Evolutionary conservation across 2,113 vertebrate genomes (phyloP), one percentile per base, ranked within the genome.

Genomic region (Notarius quadriscutis): DNA sequence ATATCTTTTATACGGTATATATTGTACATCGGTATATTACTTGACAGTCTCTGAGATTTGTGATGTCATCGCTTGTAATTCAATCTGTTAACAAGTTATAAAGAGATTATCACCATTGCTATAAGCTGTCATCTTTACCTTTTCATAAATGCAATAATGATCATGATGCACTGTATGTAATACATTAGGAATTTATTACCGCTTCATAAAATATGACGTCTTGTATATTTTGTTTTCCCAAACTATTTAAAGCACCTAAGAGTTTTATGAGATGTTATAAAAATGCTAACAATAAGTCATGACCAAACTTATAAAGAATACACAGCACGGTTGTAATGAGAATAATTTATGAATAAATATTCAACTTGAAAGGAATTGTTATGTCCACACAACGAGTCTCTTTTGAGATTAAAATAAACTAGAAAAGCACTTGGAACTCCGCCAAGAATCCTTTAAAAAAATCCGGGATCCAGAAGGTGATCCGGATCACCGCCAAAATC

Each of bases 401-500:
- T 93, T 93, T 3, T 75, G 93, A 93, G 94, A 96, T 96, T 95
- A 95, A 96, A 96, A 96, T n/a, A n/a, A n/a, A n/a, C n/a, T n/a
- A n/a, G n/a, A n/a, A n/a, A n/a, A n/a, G n/a, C n/a, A n/a, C n/a
- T n/a, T n/a, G n/a, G n/a, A n/a, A n/a, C n/a, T n/a, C n/a, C n/a
- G n/a, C n/a, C n/a, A n/a, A n/a, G n/a, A n/a, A n/a, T n/a, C n/a
- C n/a, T n/a, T n/a, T n/a, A n/a, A n/a, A n/a, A n/a, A n/a, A n/a
- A n/a, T n/a, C n/a, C n/a, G n/a, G n/a, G n/a, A n/a, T n/a, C n/a
- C n/a, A n/a, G n/a, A n/a, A n/a, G n/a, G n/a, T n/a, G n/a, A n/a
- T n/a, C n/a, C n/a, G n/a, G n/a, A n/a, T n/a, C n/a, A n/a, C n/a
- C n/a, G n/a, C n/a, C n/a, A n/a, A n/a, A n/a, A n/a, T n/a, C n/a